Conservation (phyloP, 2,797 vertebrate species). For the Bradypodion pumilum region DNA sequence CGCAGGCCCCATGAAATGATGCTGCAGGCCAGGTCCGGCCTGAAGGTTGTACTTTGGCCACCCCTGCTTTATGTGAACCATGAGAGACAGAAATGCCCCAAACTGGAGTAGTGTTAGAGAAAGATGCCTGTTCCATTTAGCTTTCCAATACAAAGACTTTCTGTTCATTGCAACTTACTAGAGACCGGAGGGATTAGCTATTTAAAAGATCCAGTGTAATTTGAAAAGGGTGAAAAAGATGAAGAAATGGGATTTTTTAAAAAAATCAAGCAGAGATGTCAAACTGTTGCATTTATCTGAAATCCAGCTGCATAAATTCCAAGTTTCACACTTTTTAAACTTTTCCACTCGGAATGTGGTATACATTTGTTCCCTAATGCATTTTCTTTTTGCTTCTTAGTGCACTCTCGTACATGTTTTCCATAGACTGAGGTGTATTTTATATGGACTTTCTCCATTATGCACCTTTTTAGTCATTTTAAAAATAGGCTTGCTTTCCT, state of each 20-base stretch:
- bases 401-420: too few relatives aligned
- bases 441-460: too few relatives aligned
- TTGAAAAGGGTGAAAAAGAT: background rate
- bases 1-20: too few relatives aligned
- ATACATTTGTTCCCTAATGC: too few relatives aligned
- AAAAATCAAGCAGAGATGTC: background rate
- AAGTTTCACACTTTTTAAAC: too few relatives aligned
- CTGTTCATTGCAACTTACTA: background rate
- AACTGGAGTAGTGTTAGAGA: background rate
- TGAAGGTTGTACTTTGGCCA: too few relatives aligned
- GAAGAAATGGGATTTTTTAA: background rate
- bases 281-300: background rate
- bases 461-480: too few relatives aligned
- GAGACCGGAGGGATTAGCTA: background rate
- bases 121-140: background rate
- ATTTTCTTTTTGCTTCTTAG: too few relatives aligned
- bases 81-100: background rate
- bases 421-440: too few relatives aligned
- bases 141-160: background rate
- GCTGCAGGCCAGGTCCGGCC: too few relatives aligned
- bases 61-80: background rate
- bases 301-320: background rate
- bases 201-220: background rate
- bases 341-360: too few relatives aligned
- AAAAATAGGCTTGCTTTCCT: too few relatives aligned